phyloP scores from a whole-genome alignment of 2,797 vertebrate species.

The Falco naumanni region DNA sequence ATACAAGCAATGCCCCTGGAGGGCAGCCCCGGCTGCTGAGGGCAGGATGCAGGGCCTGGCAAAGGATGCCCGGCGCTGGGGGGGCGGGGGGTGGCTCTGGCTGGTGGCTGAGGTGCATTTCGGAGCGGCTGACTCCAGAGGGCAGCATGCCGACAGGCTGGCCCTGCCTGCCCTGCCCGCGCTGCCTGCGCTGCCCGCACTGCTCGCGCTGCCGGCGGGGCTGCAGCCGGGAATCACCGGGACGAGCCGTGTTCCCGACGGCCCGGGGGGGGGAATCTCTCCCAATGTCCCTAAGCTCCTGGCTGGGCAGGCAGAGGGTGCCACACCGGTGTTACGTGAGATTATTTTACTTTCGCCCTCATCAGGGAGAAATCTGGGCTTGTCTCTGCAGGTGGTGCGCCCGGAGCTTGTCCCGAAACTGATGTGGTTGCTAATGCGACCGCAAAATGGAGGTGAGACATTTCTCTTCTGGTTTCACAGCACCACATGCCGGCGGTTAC shows the following conservation, averaged over 20 bases:
- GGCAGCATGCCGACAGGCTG: conserved; percentile 37
- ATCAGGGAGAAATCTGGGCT: background rate
- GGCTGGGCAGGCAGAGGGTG: background rate
- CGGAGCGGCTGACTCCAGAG: conserved; percentile 36
- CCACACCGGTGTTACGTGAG: background rate
- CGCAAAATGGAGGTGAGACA: background rate
- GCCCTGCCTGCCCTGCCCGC: background rate
- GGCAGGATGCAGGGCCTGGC: background rate
- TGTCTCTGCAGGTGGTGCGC: background rate
- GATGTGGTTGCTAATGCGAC: background rate
- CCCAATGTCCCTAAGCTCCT: fast-evolving
- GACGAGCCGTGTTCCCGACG: fast-evolving
- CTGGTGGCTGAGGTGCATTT: background rate
- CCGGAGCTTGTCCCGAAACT: conserved; percentile 2
- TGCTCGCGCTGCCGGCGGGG: background rate
- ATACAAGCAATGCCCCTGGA: fast-evolving
- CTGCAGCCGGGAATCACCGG: fast-evolving
- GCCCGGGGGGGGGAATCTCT: background rate
- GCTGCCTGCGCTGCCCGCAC: background rate
- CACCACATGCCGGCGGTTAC: background rate
- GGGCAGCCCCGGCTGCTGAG: background rate
- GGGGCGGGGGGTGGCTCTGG: fast-evolving
- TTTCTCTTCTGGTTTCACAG: background rate
- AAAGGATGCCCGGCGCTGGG: background rate
- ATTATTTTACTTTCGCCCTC: background rate